phyloP scores from a whole-genome alignment of 2,888 invertebrate genomes.

The Athalia cordata region DNA sequence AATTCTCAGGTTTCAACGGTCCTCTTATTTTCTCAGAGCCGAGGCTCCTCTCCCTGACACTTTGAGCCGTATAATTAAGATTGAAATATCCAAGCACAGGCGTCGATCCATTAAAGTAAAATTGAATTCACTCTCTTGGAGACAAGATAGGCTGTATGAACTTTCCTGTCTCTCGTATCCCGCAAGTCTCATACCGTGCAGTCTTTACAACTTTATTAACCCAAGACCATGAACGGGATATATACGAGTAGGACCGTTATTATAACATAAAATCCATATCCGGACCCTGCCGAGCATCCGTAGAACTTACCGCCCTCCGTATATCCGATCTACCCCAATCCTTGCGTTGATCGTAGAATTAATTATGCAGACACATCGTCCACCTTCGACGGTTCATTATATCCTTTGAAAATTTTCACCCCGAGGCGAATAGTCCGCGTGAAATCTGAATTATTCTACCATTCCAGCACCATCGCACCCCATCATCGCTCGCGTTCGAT shows the following conservation, averaged over 20 bases:
- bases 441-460: not conserved
- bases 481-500: not conserved
- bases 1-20: no score
- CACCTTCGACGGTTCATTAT: constrained; percentile 22
- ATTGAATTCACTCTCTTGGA: not conserved
- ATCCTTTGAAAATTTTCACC: not conserved
- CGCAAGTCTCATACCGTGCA: no score
- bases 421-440: not conserved
- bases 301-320: not conserved
- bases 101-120: constrained; percentile 27
- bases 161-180: no score
- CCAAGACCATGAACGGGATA: constrained; percentile 11
- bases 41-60: not conserved
- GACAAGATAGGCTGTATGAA: no score
- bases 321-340: not conserved
- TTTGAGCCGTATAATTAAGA: constrained; percentile 30
- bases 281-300: constrained; percentile 4
- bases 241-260: constrained; percentile 15
- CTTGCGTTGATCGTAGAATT: not conserved
- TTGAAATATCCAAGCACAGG: constrained; percentile 29
- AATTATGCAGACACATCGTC: constrained; percentile 34
- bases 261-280: constrained; percentile 38
- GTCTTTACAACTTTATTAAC: constrained; percentile 22
- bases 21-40: no score
- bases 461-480: not conserved